Evolutionary conservation across 1,140 invertebrate genomes (phyloP).

Genomic region (silkworm (Bombyx mori)): ASM3026992v2 NC_085115.1:11921501-11922000

Average conservation of each 20-base stretch:
- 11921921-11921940: conserved; percentile 19
- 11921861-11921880: background rate
- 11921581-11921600: too few species aligned
- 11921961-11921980: conserved; percentile 38
- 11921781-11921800: conserved; percentile 26
- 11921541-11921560: too few species aligned
- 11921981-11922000: conserved; percentile 26
- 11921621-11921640: too few species aligned
- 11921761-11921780: background rate
- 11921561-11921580: too few species aligned
- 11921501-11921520: background rate
- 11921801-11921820: too few species aligned
- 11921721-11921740: background rate
- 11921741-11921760: background rate
- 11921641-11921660: too few species aligned
- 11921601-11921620: too few species aligned
- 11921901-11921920: too few species aligned
- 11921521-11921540: too few species aligned
- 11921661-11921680: too few species aligned
- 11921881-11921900: background rate
- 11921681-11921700: too few species aligned
- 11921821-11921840: background rate
- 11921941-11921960: conserved; percentile 28
- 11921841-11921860: background rate
- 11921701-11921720: background rate